Evolutionary conservation across 2,888 invertebrate species (phyloP).

Genomic region (Rotaria socialis): DNA sequence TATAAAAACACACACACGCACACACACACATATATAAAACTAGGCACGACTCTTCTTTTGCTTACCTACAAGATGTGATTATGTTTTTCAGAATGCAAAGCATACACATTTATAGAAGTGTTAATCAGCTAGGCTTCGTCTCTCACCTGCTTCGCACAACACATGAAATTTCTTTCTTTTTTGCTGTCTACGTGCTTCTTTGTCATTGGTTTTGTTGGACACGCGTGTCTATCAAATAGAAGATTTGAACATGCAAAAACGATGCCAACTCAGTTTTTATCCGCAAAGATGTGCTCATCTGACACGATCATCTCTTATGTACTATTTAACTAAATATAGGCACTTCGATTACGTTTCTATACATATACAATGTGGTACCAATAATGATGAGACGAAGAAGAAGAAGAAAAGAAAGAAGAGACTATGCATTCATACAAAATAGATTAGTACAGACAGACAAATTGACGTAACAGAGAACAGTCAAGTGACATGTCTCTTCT

Average conservation of each 20-base stretch:
- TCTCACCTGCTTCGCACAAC: neutral
- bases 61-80: neutral
- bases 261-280: neutral
- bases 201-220: neutral
- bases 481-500: slow-evolving; percentile 14
- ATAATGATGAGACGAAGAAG: neutral
- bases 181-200: neutral
- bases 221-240: slow-evolving; percentile 21
- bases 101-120: neutral
- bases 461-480: slow-evolving; percentile 2
- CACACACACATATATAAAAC: neutral
- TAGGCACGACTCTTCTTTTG: neutral
- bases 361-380: neutral
- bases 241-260: slow-evolving; percentile 6
- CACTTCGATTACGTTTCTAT: neutral
- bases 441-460: slow-evolving; percentile 29
- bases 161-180: slow-evolving; percentile 3
- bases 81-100: neutral
- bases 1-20: neutral
- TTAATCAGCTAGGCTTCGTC: neutral
- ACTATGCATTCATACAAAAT: neutral
- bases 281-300: neutral
- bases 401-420: neutral
- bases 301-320: slow-evolving; percentile 8
- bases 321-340: neutral